phyloP scores from a whole-genome alignment of 2,113 vertebrate species.

The Dipodomys ordii region DNA sequence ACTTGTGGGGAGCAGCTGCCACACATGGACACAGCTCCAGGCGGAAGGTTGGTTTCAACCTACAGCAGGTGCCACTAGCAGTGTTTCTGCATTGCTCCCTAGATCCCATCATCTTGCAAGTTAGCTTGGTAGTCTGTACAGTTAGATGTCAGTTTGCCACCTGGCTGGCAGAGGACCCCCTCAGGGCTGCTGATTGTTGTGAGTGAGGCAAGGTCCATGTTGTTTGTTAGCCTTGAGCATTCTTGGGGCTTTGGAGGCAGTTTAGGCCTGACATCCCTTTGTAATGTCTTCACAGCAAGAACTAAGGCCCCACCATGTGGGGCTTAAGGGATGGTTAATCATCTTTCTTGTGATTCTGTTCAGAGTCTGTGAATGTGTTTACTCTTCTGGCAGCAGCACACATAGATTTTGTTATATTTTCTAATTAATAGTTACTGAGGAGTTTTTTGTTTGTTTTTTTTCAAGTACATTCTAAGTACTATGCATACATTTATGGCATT shows the following conservation, averaged over 20 bases:
- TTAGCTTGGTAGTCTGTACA: slow-evolving; percentile 14
- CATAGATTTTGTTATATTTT: slow-evolving; percentile 17
- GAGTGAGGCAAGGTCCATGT: background rate
- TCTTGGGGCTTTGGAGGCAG: slow-evolving; percentile 40
- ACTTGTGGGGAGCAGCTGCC: background rate
- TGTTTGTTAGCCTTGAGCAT: background rate
- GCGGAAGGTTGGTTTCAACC: background rate
- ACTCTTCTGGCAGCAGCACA: slow-evolving; percentile 43
- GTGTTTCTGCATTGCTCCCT: fast-evolving
- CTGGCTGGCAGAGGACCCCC: slow-evolving; percentile 23
- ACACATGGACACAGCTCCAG: slow-evolving; percentile 28
- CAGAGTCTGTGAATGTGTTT: background rate
- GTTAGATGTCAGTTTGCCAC: slow-evolving; percentile 70
- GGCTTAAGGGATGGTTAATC: background rate
- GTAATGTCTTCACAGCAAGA: slow-evolving; percentile 13
- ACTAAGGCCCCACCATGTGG: background rate
- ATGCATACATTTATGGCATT: background rate
- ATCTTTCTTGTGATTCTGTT: background rate
- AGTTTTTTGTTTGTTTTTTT: background rate
- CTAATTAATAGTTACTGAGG: background rate
- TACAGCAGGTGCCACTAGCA: background rate
- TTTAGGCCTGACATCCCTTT: background rate
- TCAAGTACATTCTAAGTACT: background rate
- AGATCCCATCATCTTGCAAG: slow-evolving; percentile 53
- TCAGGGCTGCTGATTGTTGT: slow-evolving; percentile 13